These are phyloP conservation scores for Lateolabrax maculatus DNA, from an alignment of 2,797 vertebrate species.

Conservation along the genomic window DNA sequence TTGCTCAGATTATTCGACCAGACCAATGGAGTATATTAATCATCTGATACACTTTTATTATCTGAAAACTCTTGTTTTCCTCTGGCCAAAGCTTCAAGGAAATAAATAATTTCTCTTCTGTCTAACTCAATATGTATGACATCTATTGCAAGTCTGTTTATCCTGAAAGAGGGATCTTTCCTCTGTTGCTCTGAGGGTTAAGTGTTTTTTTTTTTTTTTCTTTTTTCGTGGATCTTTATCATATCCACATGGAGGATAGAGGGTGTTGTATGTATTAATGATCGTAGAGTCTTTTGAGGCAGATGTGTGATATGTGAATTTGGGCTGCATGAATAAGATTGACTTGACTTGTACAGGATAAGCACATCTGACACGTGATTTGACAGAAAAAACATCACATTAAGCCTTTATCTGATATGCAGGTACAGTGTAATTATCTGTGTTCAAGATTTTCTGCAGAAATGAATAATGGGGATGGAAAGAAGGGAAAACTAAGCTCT, in stretches of 20 bases:
- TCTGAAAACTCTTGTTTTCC: too few species aligned
- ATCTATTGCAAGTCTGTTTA: neutral
- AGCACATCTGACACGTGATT: constrained; percentile 7
- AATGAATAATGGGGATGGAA: neutral
- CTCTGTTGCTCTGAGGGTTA: neutral
- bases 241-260: neutral
- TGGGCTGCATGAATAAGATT: neutral
- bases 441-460: neutral
- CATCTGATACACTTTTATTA: neutral
- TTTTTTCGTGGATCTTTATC: neutral
- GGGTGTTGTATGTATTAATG: too few species aligned
- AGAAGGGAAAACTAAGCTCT: neutral
- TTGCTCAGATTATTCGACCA: neutral
- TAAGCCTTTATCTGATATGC: constrained; percentile 16
- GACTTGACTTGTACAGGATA: constrained; percentile 8
- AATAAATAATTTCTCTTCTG: neutral
- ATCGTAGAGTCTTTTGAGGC: too few species aligned
- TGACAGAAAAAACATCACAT: constrained; percentile 11
- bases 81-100: too few species aligned
- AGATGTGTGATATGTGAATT: too few species aligned
- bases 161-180: neutral
- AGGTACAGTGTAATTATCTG: constrained; percentile 2
- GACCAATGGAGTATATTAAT: neutral
- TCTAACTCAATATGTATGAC: neutral
- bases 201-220: neutral